Conservation (phyloP, 1,140 invertebrate genomes). For the Pinna nobilis region DNA sequence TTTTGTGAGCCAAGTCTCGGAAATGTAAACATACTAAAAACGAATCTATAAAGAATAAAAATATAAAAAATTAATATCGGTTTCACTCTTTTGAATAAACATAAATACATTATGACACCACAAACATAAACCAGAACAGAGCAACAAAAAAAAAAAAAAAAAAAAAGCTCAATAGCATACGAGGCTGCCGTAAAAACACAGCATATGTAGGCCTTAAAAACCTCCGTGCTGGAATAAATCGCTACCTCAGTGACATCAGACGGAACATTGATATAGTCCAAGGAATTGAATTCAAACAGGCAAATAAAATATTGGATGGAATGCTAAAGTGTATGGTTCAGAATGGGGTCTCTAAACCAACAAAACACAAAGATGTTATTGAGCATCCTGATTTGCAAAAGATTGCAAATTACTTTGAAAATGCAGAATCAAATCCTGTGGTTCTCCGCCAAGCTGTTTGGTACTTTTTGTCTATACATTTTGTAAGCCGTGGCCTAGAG, state of each 20-base stretch:
- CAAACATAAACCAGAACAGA: too few relatives aligned
- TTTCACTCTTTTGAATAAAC: too few relatives aligned
- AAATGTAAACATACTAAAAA: too few relatives aligned
- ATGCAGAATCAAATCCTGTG: neutral
- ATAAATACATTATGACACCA: too few relatives aligned
- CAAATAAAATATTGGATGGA: slow-evolving; percentile 24
- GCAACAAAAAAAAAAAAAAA: too few relatives aligned
- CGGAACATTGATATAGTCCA: slow-evolving; percentile 32
- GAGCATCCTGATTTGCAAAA: slow-evolving; percentile 4
- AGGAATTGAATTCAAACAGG: neutral
- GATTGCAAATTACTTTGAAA: slow-evolving; percentile 30
- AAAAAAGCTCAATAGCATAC: too few relatives aligned
- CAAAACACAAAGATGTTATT: slow-evolving; percentile 27
- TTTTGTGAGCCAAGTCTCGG: too few relatives aligned
- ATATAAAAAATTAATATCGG: too few relatives aligned
- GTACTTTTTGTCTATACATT: slow-evolving; percentile 15
- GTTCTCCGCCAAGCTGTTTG: slow-evolving; percentile 21
- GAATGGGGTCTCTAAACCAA: slow-evolving; percentile 6
- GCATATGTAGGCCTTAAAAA: too few relatives aligned
- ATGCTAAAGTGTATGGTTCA: slow-evolving; percentile 26
- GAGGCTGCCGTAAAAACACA: too few relatives aligned
- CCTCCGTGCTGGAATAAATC: slow-evolving; percentile 20
- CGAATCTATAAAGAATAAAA: too few relatives aligned
- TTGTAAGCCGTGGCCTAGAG: slow-evolving; percentile 17
- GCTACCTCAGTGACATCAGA: slow-evolving; percentile 20